These are phyloP conservation scores for Solen grandis DNA, from an alignment of 1,140 invertebrate genomes.

Conservation along the genomic window DNA sequence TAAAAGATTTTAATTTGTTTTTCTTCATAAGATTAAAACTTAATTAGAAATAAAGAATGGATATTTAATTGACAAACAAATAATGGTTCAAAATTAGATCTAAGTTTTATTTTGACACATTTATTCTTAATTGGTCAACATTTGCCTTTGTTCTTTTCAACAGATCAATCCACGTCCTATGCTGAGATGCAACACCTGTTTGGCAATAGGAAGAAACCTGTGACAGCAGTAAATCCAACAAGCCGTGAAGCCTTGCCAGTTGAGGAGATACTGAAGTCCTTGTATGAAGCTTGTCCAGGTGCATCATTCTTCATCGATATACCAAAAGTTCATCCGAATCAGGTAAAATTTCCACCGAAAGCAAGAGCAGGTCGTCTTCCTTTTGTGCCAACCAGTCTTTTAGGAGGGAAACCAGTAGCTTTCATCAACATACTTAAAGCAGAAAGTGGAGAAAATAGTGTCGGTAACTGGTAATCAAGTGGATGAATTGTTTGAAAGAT, in stretches of 20 bases:
- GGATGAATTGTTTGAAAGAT: not conserved
- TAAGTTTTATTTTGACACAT: too few species aligned
- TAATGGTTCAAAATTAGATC: too few species aligned
- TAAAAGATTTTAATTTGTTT: not conserved
- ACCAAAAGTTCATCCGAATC: not conserved
- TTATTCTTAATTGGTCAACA: not conserved
- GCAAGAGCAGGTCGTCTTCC: not conserved
- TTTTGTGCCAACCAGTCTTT: not conserved
- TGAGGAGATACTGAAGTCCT: not conserved
- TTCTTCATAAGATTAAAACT: not conserved
- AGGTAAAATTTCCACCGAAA: not conserved
- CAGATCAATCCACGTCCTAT: not conserved
- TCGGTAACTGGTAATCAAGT: not conserved
- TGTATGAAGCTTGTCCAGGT: not conserved
- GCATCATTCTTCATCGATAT: slow-evolving; percentile 4
- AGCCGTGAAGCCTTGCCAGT: not conserved
- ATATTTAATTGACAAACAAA: not conserved
- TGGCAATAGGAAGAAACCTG: not conserved
- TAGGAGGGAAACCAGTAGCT: not conserved
- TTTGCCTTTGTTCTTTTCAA: not conserved
- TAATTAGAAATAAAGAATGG: not conserved
- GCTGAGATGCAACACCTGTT: slow-evolving; percentile 2
- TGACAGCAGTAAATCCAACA: not conserved
- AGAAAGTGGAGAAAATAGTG: not conserved
- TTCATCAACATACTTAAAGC: not conserved